Conservation (phyloP, 2,797 vertebrate species). For the Rhinogobio ventralis region DNA sequence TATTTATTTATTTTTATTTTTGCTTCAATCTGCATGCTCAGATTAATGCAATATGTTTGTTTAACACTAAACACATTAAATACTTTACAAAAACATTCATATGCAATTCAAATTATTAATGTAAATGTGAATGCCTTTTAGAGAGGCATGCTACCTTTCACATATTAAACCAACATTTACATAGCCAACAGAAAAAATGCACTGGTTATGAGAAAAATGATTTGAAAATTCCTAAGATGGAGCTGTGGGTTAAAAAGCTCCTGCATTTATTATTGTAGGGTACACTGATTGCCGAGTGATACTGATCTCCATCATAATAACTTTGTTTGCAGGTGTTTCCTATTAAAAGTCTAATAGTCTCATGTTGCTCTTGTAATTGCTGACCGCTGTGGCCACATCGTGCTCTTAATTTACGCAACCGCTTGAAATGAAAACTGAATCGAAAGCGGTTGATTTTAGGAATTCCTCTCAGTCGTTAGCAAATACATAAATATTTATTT, state of each 20-base stretch:
- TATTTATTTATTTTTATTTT: background rate
- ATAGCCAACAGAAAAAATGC: background rate
- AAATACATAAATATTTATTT: conserved; percentile 16
- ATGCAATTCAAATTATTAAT: background rate
- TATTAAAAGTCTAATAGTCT: conserved; percentile 55
- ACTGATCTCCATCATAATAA: conserved; percentile 29
- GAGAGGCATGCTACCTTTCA: background rate
- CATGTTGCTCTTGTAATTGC: conserved; percentile 68
- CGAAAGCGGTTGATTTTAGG: conserved; percentile 68
- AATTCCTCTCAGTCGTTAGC: conserved; percentile 34
- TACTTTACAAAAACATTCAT: background rate
- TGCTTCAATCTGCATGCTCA: background rate
- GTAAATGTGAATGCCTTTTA: background rate
- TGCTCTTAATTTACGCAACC: conserved; percentile 74
- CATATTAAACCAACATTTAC: background rate
- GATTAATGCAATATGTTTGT: background rate
- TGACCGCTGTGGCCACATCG: conserved; percentile 71
- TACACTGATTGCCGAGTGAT: conserved; percentile 16
- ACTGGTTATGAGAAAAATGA: background rate
- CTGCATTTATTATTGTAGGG: background rate
- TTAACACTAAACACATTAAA: background rate
- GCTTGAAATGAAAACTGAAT: conserved; percentile 75
- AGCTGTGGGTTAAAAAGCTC: background rate
- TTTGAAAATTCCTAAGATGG: background rate
- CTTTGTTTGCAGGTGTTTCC: conserved; percentile 57